Evolutionary conservation across 2,113 vertebrate species (phyloP).

Genomic region (Tautogolabrus adspersus): DNA sequence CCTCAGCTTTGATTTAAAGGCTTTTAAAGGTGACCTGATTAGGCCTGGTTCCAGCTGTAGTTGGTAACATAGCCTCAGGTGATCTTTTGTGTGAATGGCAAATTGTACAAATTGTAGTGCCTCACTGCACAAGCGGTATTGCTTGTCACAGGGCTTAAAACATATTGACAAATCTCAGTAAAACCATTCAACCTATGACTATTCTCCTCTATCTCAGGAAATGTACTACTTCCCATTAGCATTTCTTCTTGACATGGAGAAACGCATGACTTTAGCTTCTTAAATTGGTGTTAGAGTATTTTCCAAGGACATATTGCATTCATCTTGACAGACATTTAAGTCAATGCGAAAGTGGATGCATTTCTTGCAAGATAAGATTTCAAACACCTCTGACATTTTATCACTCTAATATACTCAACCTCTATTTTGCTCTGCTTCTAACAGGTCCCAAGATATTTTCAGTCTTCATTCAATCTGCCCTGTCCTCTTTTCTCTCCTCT

Average conservation of each 20-base stretch:
- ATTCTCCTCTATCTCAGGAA: slow-evolving; percentile 24
- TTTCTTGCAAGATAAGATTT: slow-evolving; percentile 49
- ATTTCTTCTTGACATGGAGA: background rate
- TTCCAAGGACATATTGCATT: slow-evolving; percentile 22
- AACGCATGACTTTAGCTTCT: slow-evolving; percentile 32
- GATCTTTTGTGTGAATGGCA: slow-evolving; percentile 36
- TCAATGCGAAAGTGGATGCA: slow-evolving; percentile 34
- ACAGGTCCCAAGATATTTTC: slow-evolving; percentile 34
- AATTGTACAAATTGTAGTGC: slow-evolving; percentile 44
- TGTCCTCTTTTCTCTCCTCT: slow-evolving; percentile 47
- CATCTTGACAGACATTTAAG: slow-evolving; percentile 50
- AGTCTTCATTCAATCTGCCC: slow-evolving; percentile 39
- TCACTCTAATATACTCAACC: slow-evolving; percentile 28
- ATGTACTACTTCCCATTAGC: slow-evolving; percentile 15
- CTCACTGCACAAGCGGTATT: slow-evolving; percentile 22
- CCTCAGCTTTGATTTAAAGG: slow-evolving; percentile 55
- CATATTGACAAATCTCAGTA: slow-evolving; percentile 42
- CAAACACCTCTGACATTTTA: slow-evolving; percentile 43
- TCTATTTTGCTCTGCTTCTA: slow-evolving; percentile 20
- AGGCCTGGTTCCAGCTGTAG: slow-evolving; percentile 50
- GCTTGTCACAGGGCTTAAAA: slow-evolving; percentile 48
- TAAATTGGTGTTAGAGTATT: slow-evolving; percentile 45
- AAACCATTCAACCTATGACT: background rate
- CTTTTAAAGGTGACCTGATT: slow-evolving; percentile 71
- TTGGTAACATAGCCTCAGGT: slow-evolving; percentile 29